Base-by-base conservation (phyloP, 2,888 invertebrate species). In the Agonopterix heracliana region DNA sequence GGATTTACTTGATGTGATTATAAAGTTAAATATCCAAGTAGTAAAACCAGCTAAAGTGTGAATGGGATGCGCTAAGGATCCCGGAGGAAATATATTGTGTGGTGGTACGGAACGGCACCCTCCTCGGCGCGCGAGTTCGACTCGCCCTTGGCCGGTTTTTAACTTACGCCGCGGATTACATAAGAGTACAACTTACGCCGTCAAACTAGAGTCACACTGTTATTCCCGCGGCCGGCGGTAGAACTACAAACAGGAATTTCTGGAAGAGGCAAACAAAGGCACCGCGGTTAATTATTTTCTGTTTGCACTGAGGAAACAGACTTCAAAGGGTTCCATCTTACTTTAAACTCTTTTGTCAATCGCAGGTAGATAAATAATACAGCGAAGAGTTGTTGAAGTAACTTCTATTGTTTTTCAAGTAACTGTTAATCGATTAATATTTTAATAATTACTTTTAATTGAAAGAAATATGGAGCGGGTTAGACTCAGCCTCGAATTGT, bases 221-320 rank as follows among this genome's bases (percentile, higher is more conserved):
- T 26, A 26, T 26, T 26, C 10, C 10, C 45, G 63, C 45, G 63
- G 60, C 56, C 54, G 64, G 60, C 58, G 55, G 64, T 59, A 53
- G 52, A 51, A 63, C 61, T 57, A 63, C 61, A 70, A 64, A 70
- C 68, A 73, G 67, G 68, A 68, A 71, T 79, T 78, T 74, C 76
- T 78, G 74, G 74, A 76, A 80, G 72, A 71, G 67, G 63, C 70
- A 68, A 74, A 78, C 77, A 82, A 81, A 81, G 74, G 71, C 64
- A 74, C 75, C 77, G 76, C 74, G 62, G 70, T 75, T 81, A 78
- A 80, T 81, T 78, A 78, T 74, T 70, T 65, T 68, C 71, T 81
- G 76, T 81, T 81, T 82, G 75, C 70, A 49, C 61, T 64, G 57
- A 68, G 68, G 68, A 75, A 79, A 81, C 76, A 79, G 71, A 66